These are phyloP conservation scores for Xenopus borealis DNA, from an alignment of 2,113 vertebrate genomes.

Conservation along the genomic window DNA sequence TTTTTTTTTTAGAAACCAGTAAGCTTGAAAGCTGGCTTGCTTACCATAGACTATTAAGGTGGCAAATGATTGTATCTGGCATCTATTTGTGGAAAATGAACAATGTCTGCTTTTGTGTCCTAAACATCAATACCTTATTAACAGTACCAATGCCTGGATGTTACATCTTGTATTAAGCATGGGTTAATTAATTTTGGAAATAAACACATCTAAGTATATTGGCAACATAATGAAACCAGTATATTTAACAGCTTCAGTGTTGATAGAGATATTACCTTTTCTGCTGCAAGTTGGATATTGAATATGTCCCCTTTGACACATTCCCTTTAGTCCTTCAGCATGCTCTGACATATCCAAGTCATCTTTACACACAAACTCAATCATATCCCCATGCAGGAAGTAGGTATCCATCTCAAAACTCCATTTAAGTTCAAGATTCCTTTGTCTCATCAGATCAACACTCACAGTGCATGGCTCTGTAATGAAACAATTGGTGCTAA, in stretches of 20 bases:
- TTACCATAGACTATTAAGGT: no score
- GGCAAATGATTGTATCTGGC: no score
- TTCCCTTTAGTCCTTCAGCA: constrained; percentile 54
- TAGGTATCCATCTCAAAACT: constrained; percentile 54
- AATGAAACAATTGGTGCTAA: constrained; percentile 25
- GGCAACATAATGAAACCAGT: no score
- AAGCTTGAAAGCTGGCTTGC: no score
- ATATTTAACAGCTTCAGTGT: no score
- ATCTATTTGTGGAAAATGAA: no score
- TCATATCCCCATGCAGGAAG: constrained; percentile 65
- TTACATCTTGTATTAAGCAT: no score
- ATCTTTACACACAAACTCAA: constrained; percentile 68
- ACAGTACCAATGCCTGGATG: no score
- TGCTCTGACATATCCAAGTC: constrained; percentile 55
- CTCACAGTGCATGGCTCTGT: constrained; percentile 64
- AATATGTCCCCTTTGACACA: constrained; percentile 58
- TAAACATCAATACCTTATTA: no score
- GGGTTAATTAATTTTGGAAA: not conserved
- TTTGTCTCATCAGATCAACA: constrained; percentile 48
- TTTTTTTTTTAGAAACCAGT: no score
- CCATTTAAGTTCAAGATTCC: constrained; percentile 65
- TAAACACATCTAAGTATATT: not conserved
- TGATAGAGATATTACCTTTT: constrained; percentile 56
- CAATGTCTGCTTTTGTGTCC: no score
- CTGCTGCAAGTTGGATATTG: constrained; percentile 61